These are phyloP conservation scores for Brotogeris chrysoptera DNA, from an alignment of 2,797 vertebrate species.

Conservation along the genomic window DNA sequence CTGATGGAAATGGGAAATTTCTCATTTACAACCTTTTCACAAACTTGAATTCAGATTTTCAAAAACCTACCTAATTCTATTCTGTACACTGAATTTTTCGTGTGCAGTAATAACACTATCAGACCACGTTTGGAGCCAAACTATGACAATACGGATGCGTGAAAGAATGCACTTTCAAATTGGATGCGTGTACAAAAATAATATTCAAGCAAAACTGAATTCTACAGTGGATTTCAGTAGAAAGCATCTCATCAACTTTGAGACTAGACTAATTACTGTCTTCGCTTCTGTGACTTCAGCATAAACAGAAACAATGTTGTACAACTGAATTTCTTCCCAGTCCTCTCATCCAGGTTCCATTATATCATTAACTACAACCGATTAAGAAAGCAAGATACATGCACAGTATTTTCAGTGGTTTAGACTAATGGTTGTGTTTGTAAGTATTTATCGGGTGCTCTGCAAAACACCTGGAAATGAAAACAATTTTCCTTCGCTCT, in stretches of 20 bases:
- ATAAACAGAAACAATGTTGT: background rate
- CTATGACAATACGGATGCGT: background rate
- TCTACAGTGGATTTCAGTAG: background rate
- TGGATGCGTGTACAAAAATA: background rate
- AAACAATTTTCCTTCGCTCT: background rate
- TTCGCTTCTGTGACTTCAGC: background rate
- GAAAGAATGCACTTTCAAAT: background rate
- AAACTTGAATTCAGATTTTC: background rate
- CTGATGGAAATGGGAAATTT: background rate
- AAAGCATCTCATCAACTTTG: background rate
- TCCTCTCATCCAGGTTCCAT: background rate
- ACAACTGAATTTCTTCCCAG: background rate
- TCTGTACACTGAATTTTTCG: background rate
- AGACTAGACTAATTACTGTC: background rate
- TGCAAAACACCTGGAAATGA: background rate
- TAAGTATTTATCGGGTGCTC: background rate
- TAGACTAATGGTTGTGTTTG: background rate
- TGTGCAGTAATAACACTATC: background rate
- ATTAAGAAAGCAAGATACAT: background rate
- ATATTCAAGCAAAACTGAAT: background rate
- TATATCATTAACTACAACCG: background rate
- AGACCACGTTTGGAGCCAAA: background rate
- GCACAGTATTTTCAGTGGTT: background rate
- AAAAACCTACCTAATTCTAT: background rate
- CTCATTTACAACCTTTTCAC: background rate